phyloP scores from a whole-genome alignment of 2,113 vertebrate species.

The Glaucidium brasilianum region DNA sequence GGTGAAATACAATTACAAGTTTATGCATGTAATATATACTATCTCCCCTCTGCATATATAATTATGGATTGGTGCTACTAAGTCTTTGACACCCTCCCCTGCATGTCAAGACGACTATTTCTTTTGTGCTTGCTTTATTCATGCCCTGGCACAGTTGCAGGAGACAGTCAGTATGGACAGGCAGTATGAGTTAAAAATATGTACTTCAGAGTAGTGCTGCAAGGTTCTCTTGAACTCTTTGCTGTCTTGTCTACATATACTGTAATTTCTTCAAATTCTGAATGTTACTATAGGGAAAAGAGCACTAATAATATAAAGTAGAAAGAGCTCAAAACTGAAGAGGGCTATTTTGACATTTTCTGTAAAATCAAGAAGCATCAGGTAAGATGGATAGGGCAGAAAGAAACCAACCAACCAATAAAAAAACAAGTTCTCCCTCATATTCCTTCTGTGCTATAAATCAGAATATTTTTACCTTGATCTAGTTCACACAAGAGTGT shows the following conservation, averaged over 20 bases:
- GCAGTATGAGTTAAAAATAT: not conserved
- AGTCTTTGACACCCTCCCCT: not conserved
- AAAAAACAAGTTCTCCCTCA: not conserved
- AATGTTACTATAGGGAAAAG: not conserved
- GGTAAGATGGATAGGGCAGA: not conserved
- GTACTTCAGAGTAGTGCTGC: not conserved
- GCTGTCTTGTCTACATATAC: not conserved
- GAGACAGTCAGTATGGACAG: not conserved
- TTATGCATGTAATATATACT: not conserved
- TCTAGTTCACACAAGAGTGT: not conserved
- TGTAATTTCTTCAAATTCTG: not conserved
- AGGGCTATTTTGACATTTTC: not conserved
- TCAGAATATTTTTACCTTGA: not conserved
- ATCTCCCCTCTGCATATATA: not conserved
- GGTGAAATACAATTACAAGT: not conserved
- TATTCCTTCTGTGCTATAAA: not conserved
- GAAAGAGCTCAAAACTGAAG: not conserved
- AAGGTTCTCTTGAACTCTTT: not conserved
- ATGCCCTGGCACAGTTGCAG: not conserved
- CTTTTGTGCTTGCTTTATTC: not conserved
- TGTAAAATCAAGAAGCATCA: not conserved
- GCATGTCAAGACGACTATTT: not conserved
- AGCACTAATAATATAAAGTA: not conserved
- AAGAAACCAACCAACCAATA: not conserved
- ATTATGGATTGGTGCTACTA: not conserved